Base-by-base conservation (phyloP, 2,797 vertebrate species). In the Taenioides sp. region DNA sequence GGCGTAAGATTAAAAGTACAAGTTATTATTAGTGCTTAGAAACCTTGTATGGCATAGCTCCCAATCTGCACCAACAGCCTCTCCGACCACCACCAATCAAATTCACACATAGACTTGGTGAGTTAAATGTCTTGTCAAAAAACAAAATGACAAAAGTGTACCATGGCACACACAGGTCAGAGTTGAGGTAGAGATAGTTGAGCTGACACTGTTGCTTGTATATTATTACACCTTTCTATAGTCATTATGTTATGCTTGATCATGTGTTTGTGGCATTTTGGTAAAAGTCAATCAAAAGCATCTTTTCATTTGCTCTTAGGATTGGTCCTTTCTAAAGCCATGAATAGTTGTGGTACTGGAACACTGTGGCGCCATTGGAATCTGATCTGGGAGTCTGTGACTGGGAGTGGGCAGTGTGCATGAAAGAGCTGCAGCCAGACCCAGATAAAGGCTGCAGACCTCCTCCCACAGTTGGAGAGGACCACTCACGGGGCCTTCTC, bases 401-500 rank as follows among this genome's bases (percentile, higher is more conserved):
- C 81, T 77, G 69, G 70, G 73, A 83, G 70, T 70, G 78, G 65
- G 74, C 74, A 64, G 72, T 74, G 80, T 80, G 77, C 79, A 76
- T 78, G 75, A 76, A 86, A 85, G 80, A 85, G 81, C 80, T 80
- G 86, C 86, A 89, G 89, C 72, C 77, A 80, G 78, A 74, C 74
- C 78, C 74, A 88, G 84, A 90, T 91, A 90, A 92, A 87, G 76
- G 75, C 70, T 84, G 76, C 75, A 90, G 89, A 88, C 82, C 85
- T 87, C 86, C 88, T 86, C 84, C 86, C 70, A 77, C 78, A 87
- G 71, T 61, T 64, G 84, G 85, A 89, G 75, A 73, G 72, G 80
- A 88, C 80, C 84, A 81, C 86, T 87, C 81, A 72, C 84, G 80
- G 82, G 79, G 80, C 65, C 67, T 88, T 80, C 76, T 69, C 76